These are phyloP conservation scores for Pteromalus puparum DNA, from an alignment of 1,140 invertebrate species.

Conservation along the genomic window DNA sequence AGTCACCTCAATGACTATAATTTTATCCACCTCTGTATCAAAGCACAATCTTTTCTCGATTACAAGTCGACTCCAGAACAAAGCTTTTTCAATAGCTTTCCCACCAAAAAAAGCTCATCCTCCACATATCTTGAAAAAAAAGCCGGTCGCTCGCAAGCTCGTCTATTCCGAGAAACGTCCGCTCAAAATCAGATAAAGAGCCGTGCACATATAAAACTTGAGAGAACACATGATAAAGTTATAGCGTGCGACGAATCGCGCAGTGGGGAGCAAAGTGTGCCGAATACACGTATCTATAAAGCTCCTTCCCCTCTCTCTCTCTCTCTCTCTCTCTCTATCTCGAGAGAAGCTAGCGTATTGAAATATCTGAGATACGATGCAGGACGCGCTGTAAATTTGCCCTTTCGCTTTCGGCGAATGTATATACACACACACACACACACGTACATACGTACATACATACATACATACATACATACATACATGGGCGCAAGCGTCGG, in stretches of 20 bases:
- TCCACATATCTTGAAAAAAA: not conserved
- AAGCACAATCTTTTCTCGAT: too few relatives aligned
- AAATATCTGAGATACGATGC: slow-evolving; percentile 32
- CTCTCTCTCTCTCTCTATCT: too few relatives aligned
- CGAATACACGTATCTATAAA: not conserved
- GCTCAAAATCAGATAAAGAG: not conserved
- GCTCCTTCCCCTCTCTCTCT: not conserved
- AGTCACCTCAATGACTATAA: too few relatives aligned
- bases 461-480: not conserved
- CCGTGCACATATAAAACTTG: not conserved
- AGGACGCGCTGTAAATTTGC: slow-evolving; percentile 26
- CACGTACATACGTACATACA: not conserved
- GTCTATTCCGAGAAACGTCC: not conserved
- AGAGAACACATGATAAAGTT: slow-evolving; percentile 18
- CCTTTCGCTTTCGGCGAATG: slow-evolving; percentile 13
- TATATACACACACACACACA: too few relatives aligned
- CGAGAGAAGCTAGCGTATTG: slow-evolving; percentile 25
- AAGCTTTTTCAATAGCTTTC: too few relatives aligned
- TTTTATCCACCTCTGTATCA: too few relatives aligned
- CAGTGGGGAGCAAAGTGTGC: not conserved
- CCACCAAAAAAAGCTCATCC: too few relatives aligned
- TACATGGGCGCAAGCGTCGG: not conserved
- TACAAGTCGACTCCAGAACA: too few relatives aligned
- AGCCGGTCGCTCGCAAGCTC: not conserved
- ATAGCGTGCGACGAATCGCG: not conserved